phyloP scores from a whole-genome alignment of 1,140 invertebrate species.

The Drosophila triauraria region DNA sequence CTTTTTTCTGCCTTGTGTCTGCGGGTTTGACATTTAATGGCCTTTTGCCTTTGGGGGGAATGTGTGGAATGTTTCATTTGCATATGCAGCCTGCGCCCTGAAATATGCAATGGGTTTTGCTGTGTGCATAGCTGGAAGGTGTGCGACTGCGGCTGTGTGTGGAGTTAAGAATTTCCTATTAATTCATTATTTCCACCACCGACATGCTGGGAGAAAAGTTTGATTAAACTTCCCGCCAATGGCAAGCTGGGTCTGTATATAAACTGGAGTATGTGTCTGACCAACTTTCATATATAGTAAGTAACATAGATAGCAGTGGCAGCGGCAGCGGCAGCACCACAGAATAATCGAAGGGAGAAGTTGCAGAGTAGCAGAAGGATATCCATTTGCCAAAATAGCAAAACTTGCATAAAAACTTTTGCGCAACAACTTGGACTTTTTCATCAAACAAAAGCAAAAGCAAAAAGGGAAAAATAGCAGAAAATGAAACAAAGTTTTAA shows the following conservation, averaged over 20 bases:
- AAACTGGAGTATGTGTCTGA: constrained; percentile 28
- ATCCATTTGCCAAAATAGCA: constrained; percentile 83
- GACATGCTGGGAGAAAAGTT: constrained; percentile 48
- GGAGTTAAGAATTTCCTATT: constrained; percentile 36
- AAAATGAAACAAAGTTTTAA: constrained; percentile 82
- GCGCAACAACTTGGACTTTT: constrained; percentile 82
- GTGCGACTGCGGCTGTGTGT: constrained; percentile 15
- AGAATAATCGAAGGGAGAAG: constrained; percentile 33
- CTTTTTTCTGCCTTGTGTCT: constrained; percentile 28
- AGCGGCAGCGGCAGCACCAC: constrained; percentile 17
- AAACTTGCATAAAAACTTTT: constrained; percentile 83
- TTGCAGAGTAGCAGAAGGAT: constrained; percentile 50
- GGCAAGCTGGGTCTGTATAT: constrained; percentile 28
- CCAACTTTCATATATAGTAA: constrained; percentile 58
- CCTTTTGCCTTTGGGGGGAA: constrained; percentile 28
- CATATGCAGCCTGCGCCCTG: constrained; percentile 46
- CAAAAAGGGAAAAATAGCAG: constrained; percentile 52
- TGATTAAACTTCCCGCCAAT: constrained; percentile 76
- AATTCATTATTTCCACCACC: constrained; percentile 28
- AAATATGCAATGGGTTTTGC: constrained; percentile 59
- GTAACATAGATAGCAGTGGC: constrained; percentile 34
- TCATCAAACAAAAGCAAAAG: constrained; percentile 76
- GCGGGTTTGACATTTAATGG: constrained; percentile 41
- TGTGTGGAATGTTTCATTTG: constrained; percentile 47
- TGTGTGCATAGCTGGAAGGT: constrained; percentile 44